These are phyloP conservation scores for Tachystola acroxantha DNA, from an alignment of 2,888 invertebrate species.

Conservation along the genomic window DNA sequence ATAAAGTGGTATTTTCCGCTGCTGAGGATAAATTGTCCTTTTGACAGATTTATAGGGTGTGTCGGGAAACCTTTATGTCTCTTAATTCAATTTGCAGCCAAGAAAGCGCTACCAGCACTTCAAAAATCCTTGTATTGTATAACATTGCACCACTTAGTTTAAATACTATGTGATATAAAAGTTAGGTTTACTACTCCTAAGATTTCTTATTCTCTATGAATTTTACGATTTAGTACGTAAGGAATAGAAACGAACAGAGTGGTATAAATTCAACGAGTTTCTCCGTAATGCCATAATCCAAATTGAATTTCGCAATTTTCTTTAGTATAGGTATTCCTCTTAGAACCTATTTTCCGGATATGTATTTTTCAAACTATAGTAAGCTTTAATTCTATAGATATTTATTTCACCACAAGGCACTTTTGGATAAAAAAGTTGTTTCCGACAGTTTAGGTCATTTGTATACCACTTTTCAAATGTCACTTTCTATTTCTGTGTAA, in stretches of 20 bases:
- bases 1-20: conserved; percentile 10
- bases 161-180: background rate
- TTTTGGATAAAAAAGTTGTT: no score
- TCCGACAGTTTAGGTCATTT: no score
- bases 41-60: conserved; percentile 28
- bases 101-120: no score
- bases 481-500: conserved; percentile 10
- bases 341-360: background rate
- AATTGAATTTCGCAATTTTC: conserved; percentile 18
- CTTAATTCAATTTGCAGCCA: conserved; percentile 24
- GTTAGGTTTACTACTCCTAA: background rate
- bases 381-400: no score
- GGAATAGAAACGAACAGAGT: conserved; percentile 3
- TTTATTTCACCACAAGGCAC: no score
- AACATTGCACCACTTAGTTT: background rate
- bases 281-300: conserved; percentile 15
- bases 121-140: background rate
- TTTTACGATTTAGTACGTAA: conserved; percentile 3
- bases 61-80: conserved; percentile 25
- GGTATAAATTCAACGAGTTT: conserved; percentile 11
- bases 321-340: conserved; percentile 7
- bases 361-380: no score
- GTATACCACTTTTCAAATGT: no score
- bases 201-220: conserved; percentile 4
- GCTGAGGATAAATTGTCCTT: conserved; percentile 18